Evolutionary conservation across 2,888 invertebrate genomes (phyloP).

Genomic region (Congeria kusceri): DNA sequence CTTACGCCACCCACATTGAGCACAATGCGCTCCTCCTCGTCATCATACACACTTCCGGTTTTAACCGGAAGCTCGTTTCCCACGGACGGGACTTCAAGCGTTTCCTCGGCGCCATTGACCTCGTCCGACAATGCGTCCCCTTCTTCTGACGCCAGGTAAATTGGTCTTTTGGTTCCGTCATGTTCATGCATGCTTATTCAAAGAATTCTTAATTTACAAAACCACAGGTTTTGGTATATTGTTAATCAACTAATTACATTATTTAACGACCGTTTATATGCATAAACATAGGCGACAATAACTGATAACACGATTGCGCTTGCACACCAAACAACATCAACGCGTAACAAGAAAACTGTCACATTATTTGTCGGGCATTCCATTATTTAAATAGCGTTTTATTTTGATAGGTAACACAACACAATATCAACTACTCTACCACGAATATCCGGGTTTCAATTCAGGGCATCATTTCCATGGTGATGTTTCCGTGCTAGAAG

Average conservation of each 20-base stretch:
- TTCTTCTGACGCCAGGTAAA: constrained; percentile 60
- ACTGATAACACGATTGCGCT: no score
- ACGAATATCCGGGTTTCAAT: background rate
- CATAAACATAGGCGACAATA: no score
- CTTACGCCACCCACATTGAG: constrained; percentile 84
- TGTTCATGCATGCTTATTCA: constrained; percentile 39
- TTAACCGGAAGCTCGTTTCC: constrained; percentile 52
- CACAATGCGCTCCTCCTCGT: constrained; percentile 72
- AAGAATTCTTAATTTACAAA: no score
- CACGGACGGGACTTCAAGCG: constrained; percentile 31
- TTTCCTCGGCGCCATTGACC: constrained; percentile 12
- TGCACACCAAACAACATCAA: no score
- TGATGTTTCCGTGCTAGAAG: background rate
- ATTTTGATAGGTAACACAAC: constrained; percentile 3
- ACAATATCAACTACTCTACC: constrained; percentile 44
- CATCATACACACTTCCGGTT: constrained; percentile 41
- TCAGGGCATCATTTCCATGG: constrained; percentile 34
- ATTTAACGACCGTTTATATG: no score
- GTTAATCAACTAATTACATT: no score
- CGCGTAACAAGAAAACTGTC: no score
- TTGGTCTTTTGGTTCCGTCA: constrained; percentile 49
- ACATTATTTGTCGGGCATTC: no score
- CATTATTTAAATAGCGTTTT: background rate
- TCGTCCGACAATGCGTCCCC: constrained; percentile 50
- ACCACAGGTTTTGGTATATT: no score